phyloP scores from a whole-genome alignment of 2,797 vertebrate genomes.

The Cichlasoma orientale region DNA sequence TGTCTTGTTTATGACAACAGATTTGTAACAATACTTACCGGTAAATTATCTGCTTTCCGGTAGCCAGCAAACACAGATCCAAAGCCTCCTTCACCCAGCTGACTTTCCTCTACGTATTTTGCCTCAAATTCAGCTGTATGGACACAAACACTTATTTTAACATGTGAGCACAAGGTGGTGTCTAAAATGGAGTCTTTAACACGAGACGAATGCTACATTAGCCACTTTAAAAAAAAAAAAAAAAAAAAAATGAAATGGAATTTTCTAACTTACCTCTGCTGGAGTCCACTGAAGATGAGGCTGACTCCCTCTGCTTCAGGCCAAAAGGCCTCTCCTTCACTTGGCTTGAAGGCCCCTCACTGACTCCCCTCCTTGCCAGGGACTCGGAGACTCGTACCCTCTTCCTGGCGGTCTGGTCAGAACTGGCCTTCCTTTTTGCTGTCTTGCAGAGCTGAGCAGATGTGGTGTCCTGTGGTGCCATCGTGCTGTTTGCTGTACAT shows the following conservation, averaged over 20 bases:
- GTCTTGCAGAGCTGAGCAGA: background rate
- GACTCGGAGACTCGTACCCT: background rate
- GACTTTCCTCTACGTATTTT: background rate
- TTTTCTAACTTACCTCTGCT: background rate
- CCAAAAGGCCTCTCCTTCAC: background rate
- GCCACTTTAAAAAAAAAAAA: too few species aligned
- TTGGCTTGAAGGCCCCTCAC: too few species aligned
- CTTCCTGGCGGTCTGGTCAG: background rate
- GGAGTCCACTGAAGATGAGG: background rate
- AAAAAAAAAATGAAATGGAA: too few species aligned
- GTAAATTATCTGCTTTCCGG: fast-evolving
- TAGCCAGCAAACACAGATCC: background rate
- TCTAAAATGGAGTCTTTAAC: background rate
- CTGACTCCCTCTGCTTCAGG: background rate
- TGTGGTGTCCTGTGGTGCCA: background rate
- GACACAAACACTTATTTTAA: background rate
- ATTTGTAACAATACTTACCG: fast-evolving
- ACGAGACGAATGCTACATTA: too few species aligned
- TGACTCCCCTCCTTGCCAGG: fast-evolving
- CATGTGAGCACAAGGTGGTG: background rate
- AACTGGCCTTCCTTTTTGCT: background rate
- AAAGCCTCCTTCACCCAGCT: fast-evolving
- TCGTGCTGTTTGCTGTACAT: background rate
- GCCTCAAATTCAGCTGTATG: background rate
- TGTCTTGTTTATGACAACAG: background rate